Evolutionary conservation across 2,888 invertebrate species (phyloP).

Genomic region (Mimachlamys varia): DNA sequence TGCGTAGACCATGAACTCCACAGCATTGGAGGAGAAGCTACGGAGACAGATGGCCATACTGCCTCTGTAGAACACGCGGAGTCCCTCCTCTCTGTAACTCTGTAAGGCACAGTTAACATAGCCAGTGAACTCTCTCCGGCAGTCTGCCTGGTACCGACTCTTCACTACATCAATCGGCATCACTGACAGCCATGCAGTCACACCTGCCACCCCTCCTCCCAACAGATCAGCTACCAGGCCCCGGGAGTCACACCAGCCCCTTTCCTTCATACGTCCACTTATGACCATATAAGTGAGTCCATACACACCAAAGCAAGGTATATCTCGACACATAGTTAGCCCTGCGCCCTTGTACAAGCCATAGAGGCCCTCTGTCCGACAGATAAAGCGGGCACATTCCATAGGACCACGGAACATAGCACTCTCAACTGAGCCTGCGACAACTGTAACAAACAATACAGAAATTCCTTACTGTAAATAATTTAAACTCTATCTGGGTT

Average conservation of each 20-base stretch:
- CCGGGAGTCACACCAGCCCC: constrained; percentile 60
- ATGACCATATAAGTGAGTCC: constrained; percentile 84
- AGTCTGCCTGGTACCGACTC: constrained; percentile 88
- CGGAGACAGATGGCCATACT: constrained; percentile 85
- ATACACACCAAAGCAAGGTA: constrained; percentile 86
- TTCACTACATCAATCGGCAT: constrained; percentile 90
- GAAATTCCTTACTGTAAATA: too few species aligned
- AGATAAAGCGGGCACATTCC: constrained; percentile 83
- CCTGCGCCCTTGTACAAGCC: constrained; percentile 78
- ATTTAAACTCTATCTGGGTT: too few species aligned
- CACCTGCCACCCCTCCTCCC: constrained; percentile 82
- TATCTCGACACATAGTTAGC: constrained; percentile 82
- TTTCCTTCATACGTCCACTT: constrained; percentile 61
- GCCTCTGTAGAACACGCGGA: constrained; percentile 86
- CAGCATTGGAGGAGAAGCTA: constrained; percentile 88
- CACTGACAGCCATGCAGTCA: constrained; percentile 87
- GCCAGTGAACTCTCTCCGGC: constrained; percentile 83
- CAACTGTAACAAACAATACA: background rate
- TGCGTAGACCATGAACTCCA: constrained; percentile 83
- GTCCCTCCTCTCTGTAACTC: constrained; percentile 84
- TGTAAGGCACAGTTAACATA: constrained; percentile 85
- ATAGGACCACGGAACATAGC: constrained; percentile 81
- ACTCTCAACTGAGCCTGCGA: constrained; percentile 7
- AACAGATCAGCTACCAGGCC: constrained; percentile 71
- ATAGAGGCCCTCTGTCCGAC: constrained; percentile 81